These are phyloP conservation scores for Chiridota heheva DNA, from an alignment of 35 echinoderm and acorn worm species.

Conservation along the genomic window DNA sequence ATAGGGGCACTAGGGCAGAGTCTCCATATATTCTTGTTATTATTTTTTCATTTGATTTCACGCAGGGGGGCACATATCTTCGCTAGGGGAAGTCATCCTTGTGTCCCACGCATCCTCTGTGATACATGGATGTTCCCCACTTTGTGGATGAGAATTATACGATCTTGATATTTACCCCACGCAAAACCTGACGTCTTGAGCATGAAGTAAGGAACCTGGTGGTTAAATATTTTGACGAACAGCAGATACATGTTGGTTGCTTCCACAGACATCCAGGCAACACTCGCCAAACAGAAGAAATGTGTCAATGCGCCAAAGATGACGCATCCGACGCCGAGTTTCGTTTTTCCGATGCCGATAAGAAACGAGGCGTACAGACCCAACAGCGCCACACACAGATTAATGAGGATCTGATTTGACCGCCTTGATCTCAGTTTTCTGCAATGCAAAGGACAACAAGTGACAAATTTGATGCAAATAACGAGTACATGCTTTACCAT, in stretches of 20 bases:
- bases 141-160: no score
- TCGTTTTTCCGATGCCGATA: conserved; percentile 6
- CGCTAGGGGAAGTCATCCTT: no score
- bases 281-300: conserved; percentile 17
- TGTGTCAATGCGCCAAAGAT: conserved; percentile 18
- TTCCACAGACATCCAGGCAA: conserved; percentile 36
- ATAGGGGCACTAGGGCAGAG: no score
- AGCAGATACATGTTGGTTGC: conserved; percentile 29
- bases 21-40: no score
- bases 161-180: no score
- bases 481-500: no score
- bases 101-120: no score
- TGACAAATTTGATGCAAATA: no score
- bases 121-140: no score
- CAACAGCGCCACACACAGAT: conserved; percentile 21
- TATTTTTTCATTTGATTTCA: no score
- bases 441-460: background rate
- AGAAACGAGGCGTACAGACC: conserved; percentile 30
- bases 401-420: conserved; percentile 21
- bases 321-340: conserved; percentile 3
- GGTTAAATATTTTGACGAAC: conserved; percentile 45
- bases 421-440: background rate
- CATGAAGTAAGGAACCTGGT: background rate
- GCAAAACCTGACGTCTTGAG: background rate
- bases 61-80: no score